Conservation (phyloP, 2,888 invertebrate genomes). For the Dynastes maya region DNA sequence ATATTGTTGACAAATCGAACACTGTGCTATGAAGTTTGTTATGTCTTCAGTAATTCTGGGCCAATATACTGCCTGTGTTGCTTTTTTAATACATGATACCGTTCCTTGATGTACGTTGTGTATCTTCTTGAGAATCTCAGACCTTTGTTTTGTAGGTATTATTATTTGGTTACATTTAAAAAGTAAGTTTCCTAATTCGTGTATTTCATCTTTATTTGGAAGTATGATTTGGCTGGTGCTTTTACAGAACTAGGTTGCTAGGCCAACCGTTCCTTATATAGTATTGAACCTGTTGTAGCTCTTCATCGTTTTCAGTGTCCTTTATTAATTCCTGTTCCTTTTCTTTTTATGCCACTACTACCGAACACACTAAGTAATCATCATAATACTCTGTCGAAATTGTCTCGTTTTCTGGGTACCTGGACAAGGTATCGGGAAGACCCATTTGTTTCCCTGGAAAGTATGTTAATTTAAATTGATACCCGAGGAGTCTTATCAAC, state of each 20-base stretch:
- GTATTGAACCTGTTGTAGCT: background rate
- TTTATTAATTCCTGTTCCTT: no score
- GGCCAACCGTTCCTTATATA: constrained; percentile 13
- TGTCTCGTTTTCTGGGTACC: background rate
- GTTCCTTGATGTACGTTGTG: constrained; percentile 1
- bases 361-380: background rate
- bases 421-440: background rate
- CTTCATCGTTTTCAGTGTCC: background rate
- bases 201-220: constrained; percentile 7
- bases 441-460: background rate
- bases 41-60: constrained; percentile 3
- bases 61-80: constrained; percentile 9
- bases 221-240: background rate
- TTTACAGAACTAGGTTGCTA: background rate
- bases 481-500: background rate
- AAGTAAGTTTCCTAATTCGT: background rate
- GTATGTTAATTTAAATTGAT: background rate
- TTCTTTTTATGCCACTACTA: no score
- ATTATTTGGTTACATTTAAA: background rate
- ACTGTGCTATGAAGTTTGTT: background rate
- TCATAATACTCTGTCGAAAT: background rate
- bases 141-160: background rate
- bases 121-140: background rate
- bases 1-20: constrained; percentile 1
- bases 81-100: background rate